Conservation (phyloP, 2,888 invertebrate species). For the Napeogenes sylphis region DNA sequence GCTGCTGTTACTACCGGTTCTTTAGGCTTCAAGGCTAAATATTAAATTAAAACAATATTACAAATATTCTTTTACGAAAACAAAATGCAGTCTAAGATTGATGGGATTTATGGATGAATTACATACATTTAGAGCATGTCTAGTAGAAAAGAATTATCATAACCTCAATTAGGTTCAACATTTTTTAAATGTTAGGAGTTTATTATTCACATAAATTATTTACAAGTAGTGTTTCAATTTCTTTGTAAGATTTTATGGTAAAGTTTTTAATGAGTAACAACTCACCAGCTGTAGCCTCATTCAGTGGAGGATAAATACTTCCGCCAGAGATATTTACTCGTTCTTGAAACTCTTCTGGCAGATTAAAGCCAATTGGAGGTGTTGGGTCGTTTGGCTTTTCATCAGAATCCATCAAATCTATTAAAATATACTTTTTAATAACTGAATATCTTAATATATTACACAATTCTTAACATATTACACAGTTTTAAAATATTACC, state of each 20-base stretch:
- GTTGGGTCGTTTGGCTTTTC: constrained; percentile 35
- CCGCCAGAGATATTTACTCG: constrained; percentile 46
- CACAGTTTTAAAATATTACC: constrained; percentile 39
- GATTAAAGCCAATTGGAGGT: constrained; percentile 51
- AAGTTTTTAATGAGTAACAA: neutral
- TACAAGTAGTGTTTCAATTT: no score
- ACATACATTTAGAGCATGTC: no score
- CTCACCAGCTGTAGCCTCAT: constrained; percentile 60
- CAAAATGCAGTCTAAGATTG: no score
- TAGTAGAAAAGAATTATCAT: no score
- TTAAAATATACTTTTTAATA: constrained; percentile 7
- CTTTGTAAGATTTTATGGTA: no score
- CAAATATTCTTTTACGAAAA: neutral
- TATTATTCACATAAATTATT: no score
- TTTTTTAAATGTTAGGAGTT: no score
- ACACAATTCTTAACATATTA: neutral
- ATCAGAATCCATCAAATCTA: constrained; percentile 51
- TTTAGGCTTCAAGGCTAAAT: constrained; percentile 63
- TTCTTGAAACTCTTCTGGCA: constrained; percentile 56
- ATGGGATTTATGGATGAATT: no score
- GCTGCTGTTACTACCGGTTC: constrained; percentile 38
- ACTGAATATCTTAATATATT: neutral
- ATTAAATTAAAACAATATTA: constrained; percentile 31
- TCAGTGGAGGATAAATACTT: constrained; percentile 58
- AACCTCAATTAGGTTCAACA: no score